phyloP scores from a whole-genome alignment of 2,797 vertebrate genomes.

The Malurus splendens region DNA sequence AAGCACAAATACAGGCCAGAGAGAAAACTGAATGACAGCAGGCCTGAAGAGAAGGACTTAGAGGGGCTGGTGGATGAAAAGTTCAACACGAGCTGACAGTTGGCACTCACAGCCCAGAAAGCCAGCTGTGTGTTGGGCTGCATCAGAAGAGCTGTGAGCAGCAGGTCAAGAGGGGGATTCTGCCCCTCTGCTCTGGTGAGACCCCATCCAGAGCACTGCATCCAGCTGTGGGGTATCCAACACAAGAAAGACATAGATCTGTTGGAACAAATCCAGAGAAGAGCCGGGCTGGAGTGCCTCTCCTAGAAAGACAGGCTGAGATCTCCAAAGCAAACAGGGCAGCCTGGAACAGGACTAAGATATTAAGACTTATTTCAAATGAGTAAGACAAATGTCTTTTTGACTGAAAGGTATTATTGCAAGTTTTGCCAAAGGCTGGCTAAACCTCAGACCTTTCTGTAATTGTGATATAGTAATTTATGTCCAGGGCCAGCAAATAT shows the following conservation, averaged over 20 bases:
- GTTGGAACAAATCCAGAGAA: background rate
- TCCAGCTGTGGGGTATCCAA: background rate
- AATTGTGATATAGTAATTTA: background rate
- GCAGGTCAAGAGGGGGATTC: background rate
- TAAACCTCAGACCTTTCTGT: background rate
- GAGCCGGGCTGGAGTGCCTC: background rate
- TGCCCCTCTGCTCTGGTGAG: background rate
- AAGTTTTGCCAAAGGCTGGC: background rate
- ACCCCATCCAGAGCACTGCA: background rate
- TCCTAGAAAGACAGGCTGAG: background rate
- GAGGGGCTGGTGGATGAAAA: background rate
- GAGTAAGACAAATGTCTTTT: background rate
- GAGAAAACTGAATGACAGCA: background rate
- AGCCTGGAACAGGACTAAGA: background rate
- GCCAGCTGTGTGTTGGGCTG: fast-evolving
- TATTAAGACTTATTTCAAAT: background rate
- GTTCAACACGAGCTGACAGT: background rate
- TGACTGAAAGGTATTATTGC: background rate
- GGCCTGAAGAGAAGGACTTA: background rate
- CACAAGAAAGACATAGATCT: background rate
- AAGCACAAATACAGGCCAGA: background rate
- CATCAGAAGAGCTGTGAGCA: background rate
- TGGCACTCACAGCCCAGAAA: background rate
- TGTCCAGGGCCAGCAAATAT: background rate
- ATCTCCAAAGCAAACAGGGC: background rate